Percentiles rank a stretch among this genome's conserved stretches.
phyloP scores from a whole-genome alignment of 2,797 vertebrate genomes.

The Danio tinwini region DNA sequence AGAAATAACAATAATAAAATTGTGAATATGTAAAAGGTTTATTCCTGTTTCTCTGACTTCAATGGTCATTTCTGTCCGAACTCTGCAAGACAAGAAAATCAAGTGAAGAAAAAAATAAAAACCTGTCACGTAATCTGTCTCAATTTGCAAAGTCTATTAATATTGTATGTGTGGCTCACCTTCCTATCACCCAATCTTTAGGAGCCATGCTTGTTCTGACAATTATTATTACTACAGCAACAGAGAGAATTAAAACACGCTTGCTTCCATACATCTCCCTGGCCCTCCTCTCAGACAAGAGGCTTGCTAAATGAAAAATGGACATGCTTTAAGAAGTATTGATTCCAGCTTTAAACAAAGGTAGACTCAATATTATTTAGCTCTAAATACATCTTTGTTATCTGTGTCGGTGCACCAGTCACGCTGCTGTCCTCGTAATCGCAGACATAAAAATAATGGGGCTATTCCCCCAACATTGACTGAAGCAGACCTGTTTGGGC shows the following conservation, averaged over 20 bases:
- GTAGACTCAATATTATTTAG: conserved; percentile 90
- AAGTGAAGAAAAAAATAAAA: conserved; percentile 57
- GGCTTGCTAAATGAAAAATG: conserved; percentile 87
- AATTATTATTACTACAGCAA: conserved; percentile 84
- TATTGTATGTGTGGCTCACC: conserved; percentile 77
- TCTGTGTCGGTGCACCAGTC: conserved; percentile 77
- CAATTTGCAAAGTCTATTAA: conserved; percentile 84
- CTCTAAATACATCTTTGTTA: conserved; percentile 89
- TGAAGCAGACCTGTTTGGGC: conserved; percentile 71
- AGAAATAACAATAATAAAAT: too few species aligned
- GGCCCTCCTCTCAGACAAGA: conserved; percentile 80
- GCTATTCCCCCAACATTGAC: conserved; percentile 81
- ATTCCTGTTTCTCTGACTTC: conserved; percentile 50
- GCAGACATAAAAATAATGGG: conserved; percentile 85
- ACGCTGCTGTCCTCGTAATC: conserved; percentile 82
- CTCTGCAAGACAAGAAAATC: conserved; percentile 4
- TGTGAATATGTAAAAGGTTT: neutral
- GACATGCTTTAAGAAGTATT: conserved; percentile 86
- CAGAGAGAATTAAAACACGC: conserved; percentile 79
- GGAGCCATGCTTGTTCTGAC: conserved; percentile 77
- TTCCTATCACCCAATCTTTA: conserved; percentile 76
- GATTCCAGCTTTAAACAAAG: conserved; percentile 89
- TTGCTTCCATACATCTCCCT: conserved; percentile 79
- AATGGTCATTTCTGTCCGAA: conserved; percentile 50
- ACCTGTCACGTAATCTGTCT: conserved; percentile 76